Evolutionary conservation across 2,888 invertebrate genomes (phyloP).

Genomic region (Melanostoma mellinum): DNA sequence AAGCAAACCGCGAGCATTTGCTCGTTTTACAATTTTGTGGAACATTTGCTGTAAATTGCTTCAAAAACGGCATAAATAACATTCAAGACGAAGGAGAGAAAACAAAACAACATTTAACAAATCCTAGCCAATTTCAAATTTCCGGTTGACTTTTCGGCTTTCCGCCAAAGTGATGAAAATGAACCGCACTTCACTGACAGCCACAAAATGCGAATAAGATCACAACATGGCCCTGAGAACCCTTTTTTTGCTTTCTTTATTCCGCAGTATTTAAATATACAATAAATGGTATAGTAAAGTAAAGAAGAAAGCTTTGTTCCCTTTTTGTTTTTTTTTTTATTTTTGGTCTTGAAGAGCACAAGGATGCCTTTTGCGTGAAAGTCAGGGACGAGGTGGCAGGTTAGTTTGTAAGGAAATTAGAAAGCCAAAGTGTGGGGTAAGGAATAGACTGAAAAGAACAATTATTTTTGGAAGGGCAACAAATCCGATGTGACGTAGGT

Average conservation of each 20-base stretch:
- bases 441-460: constrained; percentile 18
- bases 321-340: constrained; percentile 2
- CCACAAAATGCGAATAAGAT: constrained; percentile 62
- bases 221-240: constrained; percentile 50
- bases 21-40: constrained; percentile 66
- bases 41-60: constrained; percentile 70
- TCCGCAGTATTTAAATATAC: background rate
- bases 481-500: constrained; percentile 17
- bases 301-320: constrained; percentile 15
- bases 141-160: constrained; percentile 72
- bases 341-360: constrained; percentile 5
- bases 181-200: constrained; percentile 69
- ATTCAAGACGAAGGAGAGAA: background rate
- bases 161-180: constrained; percentile 70
- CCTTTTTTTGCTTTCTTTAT: constrained; percentile 46
- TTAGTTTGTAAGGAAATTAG: constrained; percentile 33
- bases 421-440: constrained; percentile 2
- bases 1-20: constrained; percentile 37
- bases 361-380: constrained; percentile 17
- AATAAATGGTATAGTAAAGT: constrained; percentile 7
- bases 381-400: constrained; percentile 14
- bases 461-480: constrained; percentile 6
- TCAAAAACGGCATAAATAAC: constrained; percentile 65
- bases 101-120: constrained; percentile 40
- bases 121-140: constrained; percentile 71